Conservation (phyloP, 2,888 invertebrate genomes). For the Luperina testacea region DNA sequence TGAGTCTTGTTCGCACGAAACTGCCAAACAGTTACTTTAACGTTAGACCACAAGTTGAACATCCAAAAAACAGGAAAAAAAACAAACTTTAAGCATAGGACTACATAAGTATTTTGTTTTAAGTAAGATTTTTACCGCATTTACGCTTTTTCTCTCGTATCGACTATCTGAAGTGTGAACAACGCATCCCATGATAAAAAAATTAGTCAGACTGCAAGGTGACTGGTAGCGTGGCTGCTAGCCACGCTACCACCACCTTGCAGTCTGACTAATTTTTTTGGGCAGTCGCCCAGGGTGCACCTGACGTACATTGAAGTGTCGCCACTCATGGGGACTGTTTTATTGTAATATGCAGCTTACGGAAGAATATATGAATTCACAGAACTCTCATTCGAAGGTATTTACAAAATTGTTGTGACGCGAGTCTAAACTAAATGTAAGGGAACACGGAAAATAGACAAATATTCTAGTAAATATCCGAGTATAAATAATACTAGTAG, state of each 20-base stretch:
- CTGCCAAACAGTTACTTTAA: conserved; percentile 4
- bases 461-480: background rate
- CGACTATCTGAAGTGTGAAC: background rate
- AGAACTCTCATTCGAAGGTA: background rate
- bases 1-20: conserved; percentile 14
- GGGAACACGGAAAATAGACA: background rate
- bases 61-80: conserved; percentile 6
- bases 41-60: conserved; percentile 1
- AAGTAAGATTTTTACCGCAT: too few species aligned
- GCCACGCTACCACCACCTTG: too few species aligned
- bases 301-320: background rate
- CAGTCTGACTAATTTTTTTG: too few species aligned
- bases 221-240: too few species aligned
- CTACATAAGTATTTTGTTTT: background rate
- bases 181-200: background rate
- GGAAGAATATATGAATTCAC: background rate
- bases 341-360: background rate
- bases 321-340: background rate
- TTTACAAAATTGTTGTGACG: background rate
- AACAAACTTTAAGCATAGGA: background rate
- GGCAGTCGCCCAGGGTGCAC: background rate
- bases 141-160: background rate
- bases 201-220: background rate
- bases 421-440: too few species aligned
- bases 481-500: background rate